A percentile compares a stretch with the other conserved stretches of the same genome.
Conservation (phyloP, 2,888 invertebrate genomes). For the Steinernema scapterisci region DNA sequence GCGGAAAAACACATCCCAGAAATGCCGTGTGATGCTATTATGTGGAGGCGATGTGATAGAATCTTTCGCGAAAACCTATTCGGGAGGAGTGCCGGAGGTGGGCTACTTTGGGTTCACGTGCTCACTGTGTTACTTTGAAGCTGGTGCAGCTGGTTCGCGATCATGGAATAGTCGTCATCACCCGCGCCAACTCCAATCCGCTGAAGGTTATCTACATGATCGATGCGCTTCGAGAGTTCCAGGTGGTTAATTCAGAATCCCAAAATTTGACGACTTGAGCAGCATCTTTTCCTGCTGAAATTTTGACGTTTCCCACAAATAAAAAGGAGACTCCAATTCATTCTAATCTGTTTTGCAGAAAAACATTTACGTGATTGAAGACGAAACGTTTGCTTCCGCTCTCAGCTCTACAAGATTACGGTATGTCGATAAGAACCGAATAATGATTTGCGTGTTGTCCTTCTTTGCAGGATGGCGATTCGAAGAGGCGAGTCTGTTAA, state of each 20-base stretch:
- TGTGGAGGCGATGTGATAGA: conserved; percentile 22
- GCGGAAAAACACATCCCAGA: neutral
- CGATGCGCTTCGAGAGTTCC: conserved; percentile 11
- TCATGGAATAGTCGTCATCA: conserved; percentile 15
- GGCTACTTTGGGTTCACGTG: neutral
- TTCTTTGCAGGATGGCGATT: conserved; percentile 30
- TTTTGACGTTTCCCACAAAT: no score
- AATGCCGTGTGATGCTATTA: neutral
- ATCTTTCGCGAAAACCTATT: neutral
- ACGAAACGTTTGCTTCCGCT: conserved; percentile 18
- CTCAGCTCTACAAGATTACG: conserved; percentile 2
- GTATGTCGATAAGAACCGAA: neutral
- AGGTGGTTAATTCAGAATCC: neutral
- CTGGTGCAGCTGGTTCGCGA: neutral
- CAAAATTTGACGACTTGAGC: no score
- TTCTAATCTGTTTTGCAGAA: neutral
- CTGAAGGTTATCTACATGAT: conserved; percentile 5
- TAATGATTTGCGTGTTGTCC: neutral
- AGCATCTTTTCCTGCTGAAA: no score
- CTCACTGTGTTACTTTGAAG: neutral
- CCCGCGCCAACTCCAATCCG: conserved; percentile 6
- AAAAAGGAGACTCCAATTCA: no score
- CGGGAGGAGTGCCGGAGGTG: neutral
- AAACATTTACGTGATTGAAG: conserved; percentile 15
- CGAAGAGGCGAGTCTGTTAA: conserved; percentile 32